Conservation (phyloP, 2,888 invertebrate species). For the Eulithis prunata region DNA sequence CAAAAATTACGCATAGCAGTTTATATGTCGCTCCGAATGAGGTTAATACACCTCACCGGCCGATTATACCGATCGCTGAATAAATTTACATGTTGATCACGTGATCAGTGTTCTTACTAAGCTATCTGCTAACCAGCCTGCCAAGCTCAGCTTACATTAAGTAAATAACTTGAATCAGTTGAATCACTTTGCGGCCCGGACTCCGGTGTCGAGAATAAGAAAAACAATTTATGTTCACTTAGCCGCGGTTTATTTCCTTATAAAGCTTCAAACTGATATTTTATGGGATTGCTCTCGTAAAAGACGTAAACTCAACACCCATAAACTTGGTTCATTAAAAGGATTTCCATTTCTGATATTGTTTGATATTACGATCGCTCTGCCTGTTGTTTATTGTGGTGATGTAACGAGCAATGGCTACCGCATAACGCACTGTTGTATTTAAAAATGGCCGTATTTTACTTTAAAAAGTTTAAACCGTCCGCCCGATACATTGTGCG, state of each 20-base stretch:
- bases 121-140: constrained; percentile 66
- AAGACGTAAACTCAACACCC: constrained; percentile 37
- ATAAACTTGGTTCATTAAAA: constrained; percentile 40
- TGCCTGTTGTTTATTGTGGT: constrained; percentile 13
- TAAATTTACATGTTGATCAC: constrained; percentile 80
- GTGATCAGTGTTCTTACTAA: constrained; percentile 73
- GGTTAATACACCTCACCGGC: constrained; percentile 73
- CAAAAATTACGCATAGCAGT: constrained; percentile 24
- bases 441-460: constrained; percentile 27
- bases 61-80: constrained; percentile 79
- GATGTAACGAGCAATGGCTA: constrained; percentile 23
- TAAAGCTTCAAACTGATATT: constrained; percentile 37
- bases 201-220: constrained; percentile 48
- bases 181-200: constrained; percentile 47
- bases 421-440: constrained; percentile 34
- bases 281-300: constrained; percentile 41
- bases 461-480: constrained; percentile 37
- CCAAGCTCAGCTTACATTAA: constrained; percentile 59
- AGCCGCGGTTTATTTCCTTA: constrained; percentile 40
- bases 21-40: constrained; percentile 67
- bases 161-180: constrained; percentile 50
- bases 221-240: constrained; percentile 50
- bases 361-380: constrained; percentile 24
- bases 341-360: constrained; percentile 14
- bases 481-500: constrained; percentile 67